Base-by-base conservation (phyloP, 2,797 vertebrate species). In the Stomatorhinus walkeri region DNA sequence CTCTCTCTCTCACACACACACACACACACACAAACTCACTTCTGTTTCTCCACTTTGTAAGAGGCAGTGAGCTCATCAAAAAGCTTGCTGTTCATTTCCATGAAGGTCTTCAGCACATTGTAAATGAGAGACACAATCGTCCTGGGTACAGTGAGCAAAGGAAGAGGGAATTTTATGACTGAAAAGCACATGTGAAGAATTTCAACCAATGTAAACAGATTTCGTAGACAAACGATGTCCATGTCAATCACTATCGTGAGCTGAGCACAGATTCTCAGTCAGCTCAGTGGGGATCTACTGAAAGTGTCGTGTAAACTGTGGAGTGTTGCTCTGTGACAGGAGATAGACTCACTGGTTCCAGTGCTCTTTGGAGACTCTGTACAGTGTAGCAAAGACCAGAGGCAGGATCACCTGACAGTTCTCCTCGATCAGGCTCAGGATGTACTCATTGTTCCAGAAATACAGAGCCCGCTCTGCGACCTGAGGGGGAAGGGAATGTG, bases 391-490 rank as follows among this genome's bases (percentile, higher is more conserved):
- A 19, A 98, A 98, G n/a, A 98, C 97, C 93, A 98, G 96, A 61
- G 97, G 97, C 91, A 98, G 95, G 93, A 98, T 97, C 90, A 97
- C 96, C 93, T 97, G 97, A 94, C 97, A 98, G 94, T 98, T 98
- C 94, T 98, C 97, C 92, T 98, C 97, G 54, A 98, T 98, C 93
- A 98, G 96, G 92, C 97, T 98, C 93, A 98, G 95, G 94, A 98
- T 98, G 93, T 98, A 98, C 90, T 98, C 97, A 16, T 98, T 98
- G 94, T 98, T 98, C 97, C 97, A 98, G 96, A 98, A 98, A 93
- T 98, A 98, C 94, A 98, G 96, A 92, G 97, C 97, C 93, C 97
- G 95, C 96, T 98, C 97, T 91, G 97, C 97, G 93, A 98, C 97
- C 97, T 98, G 89, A 3, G 89, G 79, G 19, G 68, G 51, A 83